Conservation (phyloP, 2,797 vertebrate species). For the Syndactyla subalaris region DNA sequence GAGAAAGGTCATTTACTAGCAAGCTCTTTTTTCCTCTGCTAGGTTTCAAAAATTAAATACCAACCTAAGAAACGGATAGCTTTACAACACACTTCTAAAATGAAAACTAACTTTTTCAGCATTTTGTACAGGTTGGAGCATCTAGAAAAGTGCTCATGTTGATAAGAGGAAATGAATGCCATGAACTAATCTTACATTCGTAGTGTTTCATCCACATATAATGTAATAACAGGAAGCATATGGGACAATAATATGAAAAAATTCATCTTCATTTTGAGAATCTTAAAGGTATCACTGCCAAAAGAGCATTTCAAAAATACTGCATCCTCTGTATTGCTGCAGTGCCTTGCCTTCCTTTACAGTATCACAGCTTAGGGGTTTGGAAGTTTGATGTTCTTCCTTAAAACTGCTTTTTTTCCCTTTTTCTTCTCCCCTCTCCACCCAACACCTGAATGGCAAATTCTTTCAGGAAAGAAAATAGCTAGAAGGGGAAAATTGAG, state of each 20-base stretch:
- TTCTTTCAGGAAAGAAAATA: not conserved
- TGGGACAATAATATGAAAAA: not conserved
- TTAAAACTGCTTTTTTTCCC: not conserved
- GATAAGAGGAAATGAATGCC: not conserved
- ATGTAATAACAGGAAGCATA: not conserved
- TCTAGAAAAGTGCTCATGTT: not conserved
- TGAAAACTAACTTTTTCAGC: not conserved
- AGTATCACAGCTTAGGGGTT: no score
- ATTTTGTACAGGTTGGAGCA: not conserved
- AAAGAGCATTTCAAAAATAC: not conserved
- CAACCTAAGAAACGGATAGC: not conserved
- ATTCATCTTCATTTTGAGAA: not conserved
- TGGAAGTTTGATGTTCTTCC: not conserved
- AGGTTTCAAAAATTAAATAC: not conserved
- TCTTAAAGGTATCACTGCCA: not conserved
- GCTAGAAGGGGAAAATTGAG: not conserved
- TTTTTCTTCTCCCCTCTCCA: fast-evolving
- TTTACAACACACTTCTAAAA: not conserved
- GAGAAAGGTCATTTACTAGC: not conserved
- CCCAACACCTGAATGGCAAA: no score
- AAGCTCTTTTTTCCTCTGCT: not conserved
- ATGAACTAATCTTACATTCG: not conserved
- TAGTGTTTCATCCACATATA: not conserved
- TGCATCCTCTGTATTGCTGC: not conserved
- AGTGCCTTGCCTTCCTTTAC: not conserved